Conservation (phyloP, 1,140 invertebrate species). For the Dryas iulia region DNA sequence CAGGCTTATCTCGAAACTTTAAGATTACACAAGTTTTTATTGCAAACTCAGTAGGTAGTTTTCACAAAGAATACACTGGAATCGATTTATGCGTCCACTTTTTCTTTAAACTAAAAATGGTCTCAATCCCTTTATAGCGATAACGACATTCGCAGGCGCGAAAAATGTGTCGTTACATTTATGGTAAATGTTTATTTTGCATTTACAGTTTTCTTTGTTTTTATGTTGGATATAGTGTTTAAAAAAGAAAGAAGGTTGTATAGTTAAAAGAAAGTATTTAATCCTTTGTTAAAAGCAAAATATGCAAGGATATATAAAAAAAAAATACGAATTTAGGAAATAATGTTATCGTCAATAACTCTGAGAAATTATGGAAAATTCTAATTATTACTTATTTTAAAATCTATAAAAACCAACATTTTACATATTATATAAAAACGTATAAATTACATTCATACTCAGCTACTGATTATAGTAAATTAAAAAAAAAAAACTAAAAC, state of each 20-base stretch:
- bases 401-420: too few species aligned
- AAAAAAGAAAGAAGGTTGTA: too few species aligned
- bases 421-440: neutral
- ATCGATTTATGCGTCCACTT: neutral
- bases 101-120: neutral
- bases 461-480: neutral
- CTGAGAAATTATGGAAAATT: too few species aligned
- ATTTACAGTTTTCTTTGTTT: neutral
- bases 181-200: neutral
- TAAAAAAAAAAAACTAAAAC: neutral
- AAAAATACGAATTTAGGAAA: too few species aligned
- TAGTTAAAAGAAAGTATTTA: too few species aligned
- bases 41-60: neutral
- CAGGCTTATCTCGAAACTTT: neutral
- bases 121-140: neutral
- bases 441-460: neutral
- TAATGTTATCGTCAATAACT: too few species aligned
- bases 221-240: neutral
- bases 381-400: too few species aligned
- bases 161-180: neutral
- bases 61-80: neutral
- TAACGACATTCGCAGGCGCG: neutral
- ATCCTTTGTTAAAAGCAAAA: too few species aligned
- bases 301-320: too few species aligned
- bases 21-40: slow-evolving; percentile 7